These are phyloP conservation scores for Petrocephalus microphthalmus DNA, from an alignment of 2,113 vertebrate genomes.

Conservation along the genomic window DNA sequence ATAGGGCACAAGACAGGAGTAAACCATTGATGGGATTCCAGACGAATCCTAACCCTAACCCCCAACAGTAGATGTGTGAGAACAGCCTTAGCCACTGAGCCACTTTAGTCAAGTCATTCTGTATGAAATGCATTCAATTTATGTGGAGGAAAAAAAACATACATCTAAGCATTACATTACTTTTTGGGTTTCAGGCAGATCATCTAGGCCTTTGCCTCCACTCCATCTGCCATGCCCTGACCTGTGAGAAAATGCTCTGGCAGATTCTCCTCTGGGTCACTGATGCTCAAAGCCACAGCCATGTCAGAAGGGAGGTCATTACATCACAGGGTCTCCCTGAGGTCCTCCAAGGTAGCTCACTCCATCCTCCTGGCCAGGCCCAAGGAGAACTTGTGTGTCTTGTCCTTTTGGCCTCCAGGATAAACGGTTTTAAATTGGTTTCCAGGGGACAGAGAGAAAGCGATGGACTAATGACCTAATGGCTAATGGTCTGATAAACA, in stretches of 20 bases:
- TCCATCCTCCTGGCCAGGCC: neutral
- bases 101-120: too few species aligned
- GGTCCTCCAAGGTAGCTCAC: neutral
- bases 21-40: too few species aligned
- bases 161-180: too few species aligned
- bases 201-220: neutral
- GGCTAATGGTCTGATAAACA: slow-evolving; percentile 17
- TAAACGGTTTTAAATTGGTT: slow-evolving; percentile 18
- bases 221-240: neutral
- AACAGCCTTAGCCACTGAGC: too few species aligned
- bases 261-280: neutral
- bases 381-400: neutral
- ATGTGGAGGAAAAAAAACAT: too few species aligned
- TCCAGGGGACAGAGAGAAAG: neutral
- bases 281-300: neutral
- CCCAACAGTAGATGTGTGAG: too few species aligned
- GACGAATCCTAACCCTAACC: too few species aligned
- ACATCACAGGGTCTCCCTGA: neutral
- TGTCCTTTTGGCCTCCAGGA: slow-evolving; percentile 3
- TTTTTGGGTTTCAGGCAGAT: neutral
- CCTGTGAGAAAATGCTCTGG: neutral
- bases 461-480: slow-evolving; percentile 18
- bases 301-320: slow-evolving; percentile 19
- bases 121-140: too few species aligned
- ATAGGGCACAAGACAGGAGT: too few species aligned